Evolutionary conservation across 2,797 vertebrate species (phyloP), one percentile per base, ranked within the genome.

Genomic region (Austrolebias charrua): DNA sequence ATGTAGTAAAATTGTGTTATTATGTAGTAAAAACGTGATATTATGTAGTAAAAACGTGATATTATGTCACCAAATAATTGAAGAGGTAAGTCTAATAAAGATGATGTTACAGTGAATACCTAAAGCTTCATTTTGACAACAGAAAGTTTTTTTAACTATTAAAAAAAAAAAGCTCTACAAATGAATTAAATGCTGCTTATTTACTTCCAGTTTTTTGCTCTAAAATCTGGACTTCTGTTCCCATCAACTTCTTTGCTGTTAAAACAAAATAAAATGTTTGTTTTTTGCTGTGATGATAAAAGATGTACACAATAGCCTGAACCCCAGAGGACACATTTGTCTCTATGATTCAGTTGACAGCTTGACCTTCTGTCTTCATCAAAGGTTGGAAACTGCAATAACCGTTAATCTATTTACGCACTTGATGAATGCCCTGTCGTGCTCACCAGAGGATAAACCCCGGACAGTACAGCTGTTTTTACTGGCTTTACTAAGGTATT

Each of bases 301-400:
- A 40, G 13, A 4, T 15, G 3, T 1, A 16, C 8, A 8, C 12
- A 49, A 49, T 48, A 24, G 49, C 33, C 12, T 49, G 4, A 14
- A 49, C 24, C 14, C 33, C 47, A 49, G 3, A 40, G 31, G 52
- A 20, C 42, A 33, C 10, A 52, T 44, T 28, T 44, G 24, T 52
- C 4, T n/a, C 6, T 51, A 11, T n/a, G 31, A 42, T 42, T 55
- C 18, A 20, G 40, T 16, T 61, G 38, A 53, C 13, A 33, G 40
- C 14, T 52, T 62, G 49, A 61, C 60, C 60, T 61, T 61, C 15
- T 31, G 16, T 46, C 29, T 13, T 11, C 13, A 45, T 58, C 45
- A 45, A 29, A 52, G 24, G 24, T 51, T 14, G 20, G 11, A 28
- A 61, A 62, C 42, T 12, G n/a, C 28, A 52, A 33, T 53, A 53